Percentiles rank a stretch among this genome's conserved stretches.
Evolutionary conservation across 1,140 invertebrate genomes (phyloP).

Genomic region (Drosophila kurseongensis): DNA sequence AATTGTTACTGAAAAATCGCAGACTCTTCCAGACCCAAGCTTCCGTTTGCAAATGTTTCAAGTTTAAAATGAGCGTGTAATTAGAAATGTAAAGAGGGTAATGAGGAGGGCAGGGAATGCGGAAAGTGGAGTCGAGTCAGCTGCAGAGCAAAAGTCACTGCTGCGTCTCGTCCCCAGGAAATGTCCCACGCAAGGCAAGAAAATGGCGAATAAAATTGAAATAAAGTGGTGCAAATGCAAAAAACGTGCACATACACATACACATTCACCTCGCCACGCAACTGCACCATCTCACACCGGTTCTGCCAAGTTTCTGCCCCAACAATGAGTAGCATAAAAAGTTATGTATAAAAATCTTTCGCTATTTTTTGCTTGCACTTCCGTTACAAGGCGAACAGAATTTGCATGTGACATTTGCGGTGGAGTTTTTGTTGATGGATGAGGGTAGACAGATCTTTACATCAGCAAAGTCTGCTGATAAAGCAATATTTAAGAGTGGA

Average conservation of each 20-base stretch:
- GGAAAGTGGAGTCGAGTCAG: slow-evolving; percentile 25
- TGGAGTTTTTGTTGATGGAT: slow-evolving; percentile 20
- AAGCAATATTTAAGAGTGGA: slow-evolving; percentile 8
- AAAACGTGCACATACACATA: slow-evolving; percentile 39
- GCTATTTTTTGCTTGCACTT: slow-evolving; percentile 71
- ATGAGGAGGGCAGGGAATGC: background rate
- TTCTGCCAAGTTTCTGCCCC: slow-evolving; percentile 12
- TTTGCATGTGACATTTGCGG: slow-evolving; percentile 72
- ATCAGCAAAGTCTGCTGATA: slow-evolving; percentile 20
- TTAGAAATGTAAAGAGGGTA: slow-evolving; percentile 66
- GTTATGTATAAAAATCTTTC: slow-evolving; percentile 70
- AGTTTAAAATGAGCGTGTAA: slow-evolving; percentile 72
- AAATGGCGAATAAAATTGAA: slow-evolving; percentile 74
- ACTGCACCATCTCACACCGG: background rate
- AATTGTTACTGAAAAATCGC: slow-evolving; percentile 19
- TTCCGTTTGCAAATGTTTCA: slow-evolving; percentile 56
- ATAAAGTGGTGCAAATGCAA: slow-evolving; percentile 71
- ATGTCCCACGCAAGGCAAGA: slow-evolving; percentile 61
- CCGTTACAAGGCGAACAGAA: slow-evolving; percentile 67
- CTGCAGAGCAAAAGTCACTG: slow-evolving; percentile 57
- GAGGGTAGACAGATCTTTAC: slow-evolving; percentile 15
- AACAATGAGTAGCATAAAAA: slow-evolving; percentile 68
- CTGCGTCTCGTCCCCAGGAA: slow-evolving; percentile 52
- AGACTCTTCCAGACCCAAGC: slow-evolving; percentile 37
- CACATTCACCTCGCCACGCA: background rate